Evolutionary conservation across 2,113 vertebrate species (phyloP).

Genomic region (Corythornis vintsioides): DNA sequence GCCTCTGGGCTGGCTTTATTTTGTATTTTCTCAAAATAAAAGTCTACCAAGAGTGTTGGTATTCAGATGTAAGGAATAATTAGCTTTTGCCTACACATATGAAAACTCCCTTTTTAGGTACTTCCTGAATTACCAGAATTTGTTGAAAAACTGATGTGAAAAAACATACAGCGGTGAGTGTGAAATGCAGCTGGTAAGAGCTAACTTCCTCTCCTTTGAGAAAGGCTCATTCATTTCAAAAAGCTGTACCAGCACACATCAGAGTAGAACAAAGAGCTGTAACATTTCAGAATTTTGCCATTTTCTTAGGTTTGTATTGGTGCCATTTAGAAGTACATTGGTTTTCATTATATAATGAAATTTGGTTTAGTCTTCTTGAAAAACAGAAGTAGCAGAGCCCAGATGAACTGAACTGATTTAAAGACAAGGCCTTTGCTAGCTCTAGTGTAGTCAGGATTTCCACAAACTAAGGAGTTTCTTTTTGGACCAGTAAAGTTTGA

Average conservation of each 20-base stretch:
- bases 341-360: not conserved
- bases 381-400: not conserved
- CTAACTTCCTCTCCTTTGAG: not conserved
- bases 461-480: not conserved
- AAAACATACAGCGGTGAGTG: not conserved
- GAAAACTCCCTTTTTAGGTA: not conserved
- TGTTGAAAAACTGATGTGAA: not conserved
- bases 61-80: conserved; percentile 10
- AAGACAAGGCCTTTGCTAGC: not conserved
- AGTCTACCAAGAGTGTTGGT: not conserved
- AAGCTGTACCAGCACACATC: not conserved
- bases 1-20: not conserved
- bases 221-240: not conserved
- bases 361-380: conserved; percentile 4
- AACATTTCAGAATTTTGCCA: not conserved
- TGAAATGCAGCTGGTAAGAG: not conserved
- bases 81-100: not conserved
- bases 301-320: not conserved
- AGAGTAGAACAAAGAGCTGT: not conserved
- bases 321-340: not conserved
- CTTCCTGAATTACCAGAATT: not conserved
- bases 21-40: not conserved
- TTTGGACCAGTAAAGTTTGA: not conserved
- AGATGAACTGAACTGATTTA: not conserved
- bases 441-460: not conserved